A percentile compares a stretch with the other conserved stretches of the same genome.
Conservation (phyloP, 2,888 invertebrate genomes). For the Ceriagrion tenellum region DNA sequence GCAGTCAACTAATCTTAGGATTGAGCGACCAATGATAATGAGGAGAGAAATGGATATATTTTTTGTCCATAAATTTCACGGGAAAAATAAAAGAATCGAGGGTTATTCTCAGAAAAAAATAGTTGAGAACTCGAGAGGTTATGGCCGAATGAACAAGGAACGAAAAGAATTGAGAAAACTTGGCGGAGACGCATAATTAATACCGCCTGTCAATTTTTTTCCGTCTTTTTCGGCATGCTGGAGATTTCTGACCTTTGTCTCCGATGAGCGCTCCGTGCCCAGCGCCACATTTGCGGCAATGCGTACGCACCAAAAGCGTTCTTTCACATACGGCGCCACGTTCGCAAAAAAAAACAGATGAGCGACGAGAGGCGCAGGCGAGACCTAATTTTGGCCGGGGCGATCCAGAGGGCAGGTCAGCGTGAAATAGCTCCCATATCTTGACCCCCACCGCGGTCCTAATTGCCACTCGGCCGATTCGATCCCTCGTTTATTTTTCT, state of each 20-base stretch:
- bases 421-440: background rate
- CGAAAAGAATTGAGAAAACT: background rate
- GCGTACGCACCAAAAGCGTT: background rate
- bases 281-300: background rate
- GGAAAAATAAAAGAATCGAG: too few relatives aligned
- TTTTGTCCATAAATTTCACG: too few relatives aligned
- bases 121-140: background rate
- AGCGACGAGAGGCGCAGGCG: background rate
- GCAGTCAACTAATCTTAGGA: too few relatives aligned
- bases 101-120: too few relatives aligned
- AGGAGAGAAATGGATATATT: too few relatives aligned
- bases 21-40: too few relatives aligned
- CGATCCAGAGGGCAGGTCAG: background rate
- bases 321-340: background rate
- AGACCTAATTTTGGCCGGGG: background rate
- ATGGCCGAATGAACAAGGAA: background rate
- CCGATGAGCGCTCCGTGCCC: background rate
- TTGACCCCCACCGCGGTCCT: background rate
- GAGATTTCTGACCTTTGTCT: slow-evolving; percentile 15
- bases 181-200: slow-evolving; percentile 61
- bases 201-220: background rate
- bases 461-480: background rate
- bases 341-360: background rate
- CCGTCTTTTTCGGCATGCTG: background rate
- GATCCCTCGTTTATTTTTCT: background rate